Evolutionary conservation across 2,888 invertebrate species (phyloP).

Genomic region (Pomacea canaliculata): DNA sequence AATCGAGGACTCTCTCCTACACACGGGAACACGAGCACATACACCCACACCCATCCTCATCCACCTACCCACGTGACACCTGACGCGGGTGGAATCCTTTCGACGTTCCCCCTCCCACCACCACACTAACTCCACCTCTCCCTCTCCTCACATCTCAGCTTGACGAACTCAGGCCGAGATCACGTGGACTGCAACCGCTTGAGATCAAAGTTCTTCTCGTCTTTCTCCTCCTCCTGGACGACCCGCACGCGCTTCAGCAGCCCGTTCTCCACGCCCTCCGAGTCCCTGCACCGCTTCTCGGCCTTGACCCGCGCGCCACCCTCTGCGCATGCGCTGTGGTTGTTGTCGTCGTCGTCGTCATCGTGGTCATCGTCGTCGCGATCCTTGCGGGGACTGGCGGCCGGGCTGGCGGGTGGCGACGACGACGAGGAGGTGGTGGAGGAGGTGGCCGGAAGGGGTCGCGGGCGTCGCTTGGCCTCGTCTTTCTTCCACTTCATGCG

Average conservation of each 20-base stretch:
- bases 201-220: slow-evolving; percentile 17
- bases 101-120: too few species aligned
- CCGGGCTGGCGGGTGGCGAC: slow-evolving; percentile 13
- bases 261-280: slow-evolving; percentile 12
- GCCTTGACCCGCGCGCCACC: slow-evolving; percentile 10
- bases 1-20: too few species aligned
- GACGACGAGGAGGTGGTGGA: slow-evolving; percentile 18
- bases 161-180: neutral
- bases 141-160: too few species aligned
- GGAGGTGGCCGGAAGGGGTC: slow-evolving; percentile 41
- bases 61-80: too few species aligned
- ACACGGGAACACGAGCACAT: too few species aligned
- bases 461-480: slow-evolving; percentile 64
- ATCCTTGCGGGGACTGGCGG: slow-evolving; percentile 2
- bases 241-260: slow-evolving; percentile 4
- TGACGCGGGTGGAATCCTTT: too few species aligned
- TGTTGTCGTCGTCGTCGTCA: slow-evolving; percentile 7
- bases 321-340: neutral
- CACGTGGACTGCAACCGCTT: slow-evolving; percentile 19
- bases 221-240: neutral
- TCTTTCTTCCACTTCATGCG: slow-evolving; percentile 69
- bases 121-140: too few species aligned
- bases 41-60: too few species aligned
- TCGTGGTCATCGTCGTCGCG: slow-evolving; percentile 16
- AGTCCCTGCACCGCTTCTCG: slow-evolving; percentile 15